A percentile compares a stretch with the other conserved stretches of the same genome.
Evolutionary conservation across 2,888 invertebrate genomes (phyloP).

Genomic region (Hirtodrosophila confusa): DNA sequence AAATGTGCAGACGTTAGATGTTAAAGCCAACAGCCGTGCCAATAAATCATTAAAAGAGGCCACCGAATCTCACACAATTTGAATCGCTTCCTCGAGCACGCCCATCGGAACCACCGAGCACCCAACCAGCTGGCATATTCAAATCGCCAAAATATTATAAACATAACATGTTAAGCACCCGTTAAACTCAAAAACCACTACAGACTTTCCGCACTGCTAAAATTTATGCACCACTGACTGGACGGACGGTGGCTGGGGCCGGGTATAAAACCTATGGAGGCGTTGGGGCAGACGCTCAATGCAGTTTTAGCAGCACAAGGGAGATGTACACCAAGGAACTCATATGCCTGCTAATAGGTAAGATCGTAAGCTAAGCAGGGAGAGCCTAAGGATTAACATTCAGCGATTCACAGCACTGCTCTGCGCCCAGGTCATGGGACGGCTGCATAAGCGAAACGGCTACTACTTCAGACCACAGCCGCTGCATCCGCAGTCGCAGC

Average conservation of each 20-base stretch:
- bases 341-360: slow-evolving; percentile 57
- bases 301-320: slow-evolving; percentile 44
- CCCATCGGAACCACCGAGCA: neutral
- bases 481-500: slow-evolving; percentile 48
- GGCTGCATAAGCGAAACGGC: slow-evolving; percentile 80
- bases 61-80: slow-evolving; percentile 39
- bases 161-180: slow-evolving; percentile 63
- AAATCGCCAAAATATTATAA: slow-evolving; percentile 52
- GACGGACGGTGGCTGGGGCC: neutral
- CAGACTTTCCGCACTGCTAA: slow-evolving; percentile 71
- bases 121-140: slow-evolving; percentile 38
- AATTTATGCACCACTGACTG: slow-evolving; percentile 64
- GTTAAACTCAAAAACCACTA: slow-evolving; percentile 68
- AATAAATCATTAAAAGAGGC: slow-evolving; percentile 58
- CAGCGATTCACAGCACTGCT: slow-evolving; percentile 45
- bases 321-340: slow-evolving; percentile 56
- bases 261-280: slow-evolving; percentile 53
- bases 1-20: slow-evolving; percentile 1
- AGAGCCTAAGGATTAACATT: slow-evolving; percentile 4
- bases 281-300: slow-evolving; percentile 46
- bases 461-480: slow-evolving; percentile 69
- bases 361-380: slow-evolving; percentile 18
- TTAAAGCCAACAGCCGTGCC: slow-evolving; percentile 34
- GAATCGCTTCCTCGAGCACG: slow-evolving; percentile 52
- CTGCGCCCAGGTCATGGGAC: slow-evolving; percentile 42